Evolutionary conservation across 2,797 vertebrate genomes (phyloP).

Genomic region (Intellagama lesueurii): DNA sequence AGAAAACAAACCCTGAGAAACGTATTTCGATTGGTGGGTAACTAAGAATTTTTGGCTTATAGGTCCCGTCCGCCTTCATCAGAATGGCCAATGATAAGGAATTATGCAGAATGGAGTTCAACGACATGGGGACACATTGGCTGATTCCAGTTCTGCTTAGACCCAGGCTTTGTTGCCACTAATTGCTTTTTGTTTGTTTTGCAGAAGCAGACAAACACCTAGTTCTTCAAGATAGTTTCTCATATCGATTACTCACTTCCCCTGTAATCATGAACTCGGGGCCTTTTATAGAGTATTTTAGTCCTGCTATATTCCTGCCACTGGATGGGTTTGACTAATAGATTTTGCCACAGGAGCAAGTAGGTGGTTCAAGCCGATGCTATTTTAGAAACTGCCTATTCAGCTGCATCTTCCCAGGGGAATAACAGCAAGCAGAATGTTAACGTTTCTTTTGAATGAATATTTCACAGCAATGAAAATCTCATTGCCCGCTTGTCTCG

Average conservation of each 20-base stretch:
- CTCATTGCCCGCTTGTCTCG: neutral
- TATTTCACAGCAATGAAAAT: conserved; percentile 3
- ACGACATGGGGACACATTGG: neutral
- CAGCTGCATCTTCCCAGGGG: neutral
- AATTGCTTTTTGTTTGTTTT: neutral
- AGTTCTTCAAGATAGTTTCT: neutral
- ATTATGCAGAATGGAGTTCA: neutral
- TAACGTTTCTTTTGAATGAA: conserved; percentile 1
- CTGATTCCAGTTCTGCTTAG: neutral
- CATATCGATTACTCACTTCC: neutral
- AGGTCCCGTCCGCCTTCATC: neutral
- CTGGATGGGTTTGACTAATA: conserved; percentile 1
- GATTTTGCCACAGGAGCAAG: neutral
- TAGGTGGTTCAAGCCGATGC: neutral
- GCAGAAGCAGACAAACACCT: neutral
- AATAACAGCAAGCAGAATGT: neutral
- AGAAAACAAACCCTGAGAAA: neutral
- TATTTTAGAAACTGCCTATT: conserved; percentile 25
- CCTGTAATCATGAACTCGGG: neutral
- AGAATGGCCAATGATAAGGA: neutral
- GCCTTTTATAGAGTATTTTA: neutral
- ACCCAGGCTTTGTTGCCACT: neutral
- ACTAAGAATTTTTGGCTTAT: neutral
- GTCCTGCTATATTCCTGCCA: neutral
- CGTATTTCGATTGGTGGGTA: neutral